Evolutionary conservation across 2,113 vertebrate genomes (phyloP), one percentile per base, ranked within the genome.

Genomic region (Callionymus lyra): DNA sequence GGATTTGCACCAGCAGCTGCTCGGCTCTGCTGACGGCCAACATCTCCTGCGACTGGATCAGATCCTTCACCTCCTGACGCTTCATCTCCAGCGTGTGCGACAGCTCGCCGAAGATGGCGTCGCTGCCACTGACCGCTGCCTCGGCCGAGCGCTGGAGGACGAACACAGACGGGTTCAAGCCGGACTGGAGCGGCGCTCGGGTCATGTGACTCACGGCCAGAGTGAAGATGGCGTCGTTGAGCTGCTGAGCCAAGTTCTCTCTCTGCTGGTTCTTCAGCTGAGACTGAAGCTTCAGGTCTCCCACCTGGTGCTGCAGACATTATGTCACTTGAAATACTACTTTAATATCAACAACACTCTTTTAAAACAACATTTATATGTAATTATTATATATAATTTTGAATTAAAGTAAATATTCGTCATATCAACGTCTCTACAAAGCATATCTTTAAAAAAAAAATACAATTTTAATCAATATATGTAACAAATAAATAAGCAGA

Each of bases 21-120:
- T 83, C 68, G 0, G 81, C 80, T 46, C 77, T 74, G 36, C 54
- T 13, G 18, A 78, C 34, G 4, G 66, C 70, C 1, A 3, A 56
- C 63, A 75, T 77, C 31, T 85, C 81, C 76, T 86, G 83, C 17
- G 46, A 66, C 13, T 60, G 68, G 56, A 87, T 81, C 62, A 86
- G 70, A 59, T 85, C 82, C 13, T 74, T 72, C 47, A 84, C 56
- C 47, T 86, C 84, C 1, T 75, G 63, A 0, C 75, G 82, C 40
- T 83, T 82, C 43, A 84, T 56, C 72, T 86, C 81, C 0, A 87
- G 71, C 2, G 61, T 74, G 13, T 63, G 73, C 9, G 83, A 78
- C 34, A 85, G 70, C 14, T 85, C 82, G 0, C 76, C 68, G 43
- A 87, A 85, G 44, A 83, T 17, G 3, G 19, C 16, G 35, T 86